Conservation (phyloP, 1,140 invertebrate genomes). For the Alviniconcha marisindica region DNA sequence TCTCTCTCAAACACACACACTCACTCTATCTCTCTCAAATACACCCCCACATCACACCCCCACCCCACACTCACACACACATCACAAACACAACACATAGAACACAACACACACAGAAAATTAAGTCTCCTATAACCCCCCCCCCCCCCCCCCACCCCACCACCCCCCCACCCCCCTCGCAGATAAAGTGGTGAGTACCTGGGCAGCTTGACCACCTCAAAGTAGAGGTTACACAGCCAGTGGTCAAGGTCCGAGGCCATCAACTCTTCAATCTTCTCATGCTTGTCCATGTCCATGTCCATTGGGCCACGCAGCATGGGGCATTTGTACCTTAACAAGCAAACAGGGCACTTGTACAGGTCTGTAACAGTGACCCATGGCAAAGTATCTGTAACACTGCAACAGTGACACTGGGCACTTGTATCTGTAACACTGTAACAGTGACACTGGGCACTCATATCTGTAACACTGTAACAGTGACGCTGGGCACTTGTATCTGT, state of each 20-base stretch:
- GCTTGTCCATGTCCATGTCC: conserved; percentile 69
- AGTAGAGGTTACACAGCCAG: conserved; percentile 73
- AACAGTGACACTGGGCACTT: too few relatives aligned
- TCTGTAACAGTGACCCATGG: too few relatives aligned
- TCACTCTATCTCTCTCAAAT: too few relatives aligned
- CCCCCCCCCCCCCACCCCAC: background rate
- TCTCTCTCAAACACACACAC: too few relatives aligned
- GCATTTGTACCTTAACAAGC: conserved; percentile 69
- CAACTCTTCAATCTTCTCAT: conserved; percentile 69
- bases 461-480: too few relatives aligned
- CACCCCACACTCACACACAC: background rate
- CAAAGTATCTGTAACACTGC: too few relatives aligned
- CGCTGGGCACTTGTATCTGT: too few relatives aligned
- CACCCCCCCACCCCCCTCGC: background rate
- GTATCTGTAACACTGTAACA: too few relatives aligned
- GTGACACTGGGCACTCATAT: too few relatives aligned
- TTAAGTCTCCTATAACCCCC: too few relatives aligned
- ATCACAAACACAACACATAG: background rate
- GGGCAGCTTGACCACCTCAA: conserved; percentile 71
- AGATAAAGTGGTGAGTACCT: conserved; percentile 57
- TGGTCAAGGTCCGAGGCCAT: conserved; percentile 73
- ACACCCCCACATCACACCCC: background rate
- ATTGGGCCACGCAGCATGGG: conserved; percentile 72
- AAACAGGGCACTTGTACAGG: too few relatives aligned
- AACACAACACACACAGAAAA: background rate